phyloP scores from a whole-genome alignment of 2,113 vertebrate genomes.

The Terrapene triunguis region DNA sequence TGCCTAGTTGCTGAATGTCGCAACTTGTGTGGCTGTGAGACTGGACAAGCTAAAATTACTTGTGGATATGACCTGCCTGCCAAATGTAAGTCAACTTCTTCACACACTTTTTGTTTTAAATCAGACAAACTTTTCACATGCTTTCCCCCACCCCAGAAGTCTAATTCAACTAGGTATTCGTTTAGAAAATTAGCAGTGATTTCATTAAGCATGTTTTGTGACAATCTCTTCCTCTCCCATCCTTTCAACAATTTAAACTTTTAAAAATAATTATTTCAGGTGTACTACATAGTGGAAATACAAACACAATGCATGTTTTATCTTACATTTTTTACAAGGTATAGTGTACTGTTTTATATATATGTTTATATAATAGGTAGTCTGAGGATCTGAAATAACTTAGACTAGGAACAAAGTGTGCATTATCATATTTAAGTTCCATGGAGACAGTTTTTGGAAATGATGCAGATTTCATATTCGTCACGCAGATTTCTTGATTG shows the following conservation, averaged over 20 bases:
- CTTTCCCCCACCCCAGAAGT: background rate
- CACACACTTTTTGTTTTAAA: background rate
- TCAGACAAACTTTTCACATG: background rate
- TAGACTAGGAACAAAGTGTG: slow-evolving; percentile 68
- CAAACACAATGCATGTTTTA: slow-evolving; percentile 13
- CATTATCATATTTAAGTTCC: slow-evolving; percentile 71
- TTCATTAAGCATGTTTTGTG: slow-evolving; percentile 55
- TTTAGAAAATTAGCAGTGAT: slow-evolving; percentile 59
- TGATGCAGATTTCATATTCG: slow-evolving; percentile 74
- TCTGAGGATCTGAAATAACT: slow-evolving; percentile 48
- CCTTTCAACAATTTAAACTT: slow-evolving; percentile 42
- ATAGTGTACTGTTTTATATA: slow-evolving; percentile 22
- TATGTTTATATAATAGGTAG: slow-evolving; percentile 16
- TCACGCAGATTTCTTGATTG: slow-evolving; percentile 74
- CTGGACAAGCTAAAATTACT: slow-evolving; percentile 96
- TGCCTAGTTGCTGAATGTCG: slow-evolving; percentile 94
- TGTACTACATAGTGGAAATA: slow-evolving; percentile 13
- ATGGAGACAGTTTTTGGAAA: slow-evolving; percentile 67
- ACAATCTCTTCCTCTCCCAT: slow-evolving; percentile 16
- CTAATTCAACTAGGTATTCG: slow-evolving; percentile 48
- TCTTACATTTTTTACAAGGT: slow-evolving; percentile 27
- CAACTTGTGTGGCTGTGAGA: slow-evolving; percentile 93
- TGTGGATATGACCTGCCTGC: slow-evolving; percentile 96
- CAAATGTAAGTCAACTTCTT: slow-evolving; percentile 88
- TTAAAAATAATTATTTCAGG: slow-evolving; percentile 39